phyloP scores from a whole-genome alignment of 37 sponge, comb jelly and placozoan genomes.

The Diacarnus erythraeanus region DNA sequence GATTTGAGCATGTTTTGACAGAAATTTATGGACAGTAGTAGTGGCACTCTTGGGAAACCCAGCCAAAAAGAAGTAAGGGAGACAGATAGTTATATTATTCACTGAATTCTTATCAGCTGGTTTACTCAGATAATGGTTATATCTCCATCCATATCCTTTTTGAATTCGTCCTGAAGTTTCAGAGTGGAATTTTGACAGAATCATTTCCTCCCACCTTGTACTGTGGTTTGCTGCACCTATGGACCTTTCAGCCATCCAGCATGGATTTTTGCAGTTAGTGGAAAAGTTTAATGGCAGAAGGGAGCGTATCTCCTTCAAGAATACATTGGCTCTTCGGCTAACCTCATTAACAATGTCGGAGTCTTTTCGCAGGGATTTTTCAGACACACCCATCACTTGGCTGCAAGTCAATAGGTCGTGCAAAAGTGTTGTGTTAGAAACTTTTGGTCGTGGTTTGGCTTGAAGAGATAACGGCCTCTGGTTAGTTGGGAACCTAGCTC shows the following conservation, averaged over 20 bases:
- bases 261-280: slow-evolving; percentile 16
- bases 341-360: background rate
- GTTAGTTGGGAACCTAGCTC: too few relatives aligned
- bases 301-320: slow-evolving; percentile 4
- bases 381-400: background rate
- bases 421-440: too few relatives aligned
- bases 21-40: slow-evolving; percentile 10
- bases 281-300: slow-evolving; percentile 13
- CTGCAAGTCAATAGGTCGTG: background rate
- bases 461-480: too few relatives aligned
- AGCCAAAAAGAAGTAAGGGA: slow-evolving; percentile 43
- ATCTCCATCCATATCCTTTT: background rate
- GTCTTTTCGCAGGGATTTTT: background rate
- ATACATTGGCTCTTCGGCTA: background rate
- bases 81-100: background rate
- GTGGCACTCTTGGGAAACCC: slow-evolving; percentile 55
- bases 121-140: background rate
- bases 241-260: slow-evolving; percentile 15
- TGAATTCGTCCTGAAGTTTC: background rate
- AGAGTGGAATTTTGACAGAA: background rate
- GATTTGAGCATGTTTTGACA: slow-evolving; percentile 10
- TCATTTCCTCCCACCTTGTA: background rate
- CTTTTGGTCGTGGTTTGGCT: too few relatives aligned
- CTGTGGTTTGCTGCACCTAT: background rate
- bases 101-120: background rate